Percentiles rank a stretch among this genome's conserved stretches.
Conservation (phyloP, 2,113 vertebrate species). For the Scophthalmus maximus region DNA sequence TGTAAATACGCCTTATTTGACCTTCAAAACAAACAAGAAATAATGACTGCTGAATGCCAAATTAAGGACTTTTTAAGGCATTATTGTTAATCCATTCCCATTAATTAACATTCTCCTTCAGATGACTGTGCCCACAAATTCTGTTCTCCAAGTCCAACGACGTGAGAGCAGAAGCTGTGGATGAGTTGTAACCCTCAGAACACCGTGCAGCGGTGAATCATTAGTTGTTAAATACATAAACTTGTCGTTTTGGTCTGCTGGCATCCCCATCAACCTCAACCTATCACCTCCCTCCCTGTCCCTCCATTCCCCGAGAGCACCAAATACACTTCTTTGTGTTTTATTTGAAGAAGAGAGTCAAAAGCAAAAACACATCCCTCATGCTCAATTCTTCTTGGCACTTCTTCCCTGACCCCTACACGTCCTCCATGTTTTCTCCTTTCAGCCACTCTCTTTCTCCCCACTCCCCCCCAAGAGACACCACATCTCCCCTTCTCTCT, state of each 20-base stretch:
- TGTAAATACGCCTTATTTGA: no score
- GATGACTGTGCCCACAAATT: background rate
- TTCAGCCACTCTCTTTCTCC: background rate
- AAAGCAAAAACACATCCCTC: slow-evolving; percentile 45
- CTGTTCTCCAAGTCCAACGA: no score
- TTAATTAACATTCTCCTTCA: background rate
- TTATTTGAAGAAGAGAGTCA: slow-evolving; percentile 48
- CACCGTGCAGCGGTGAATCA: slow-evolving; percentile 19
- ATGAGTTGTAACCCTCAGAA: slow-evolving; percentile 1
- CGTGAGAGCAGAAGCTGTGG: slow-evolving; percentile 5
- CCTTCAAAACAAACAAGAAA: background rate
- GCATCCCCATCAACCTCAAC: slow-evolving; percentile 11
- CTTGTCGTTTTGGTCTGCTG: slow-evolving; percentile 16
- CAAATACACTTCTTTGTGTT: slow-evolving; percentile 37
- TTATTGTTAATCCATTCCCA: background rate
- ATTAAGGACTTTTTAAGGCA: background rate
- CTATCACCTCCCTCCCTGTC: slow-evolving; percentile 14
- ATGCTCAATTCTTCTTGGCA: slow-evolving; percentile 26
- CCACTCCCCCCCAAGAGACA: slow-evolving; percentile 1
- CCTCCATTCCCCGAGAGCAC: slow-evolving; percentile 6
- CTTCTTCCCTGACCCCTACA: slow-evolving; percentile 24
- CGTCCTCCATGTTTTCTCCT: slow-evolving; percentile 13
- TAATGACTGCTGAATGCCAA: background rate
- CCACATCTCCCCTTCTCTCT: slow-evolving; percentile 35
- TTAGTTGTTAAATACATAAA: slow-evolving; percentile 54